Base-by-base conservation (phyloP, 2,113 vertebrate species). In the Hemiprocne comata region DNA sequence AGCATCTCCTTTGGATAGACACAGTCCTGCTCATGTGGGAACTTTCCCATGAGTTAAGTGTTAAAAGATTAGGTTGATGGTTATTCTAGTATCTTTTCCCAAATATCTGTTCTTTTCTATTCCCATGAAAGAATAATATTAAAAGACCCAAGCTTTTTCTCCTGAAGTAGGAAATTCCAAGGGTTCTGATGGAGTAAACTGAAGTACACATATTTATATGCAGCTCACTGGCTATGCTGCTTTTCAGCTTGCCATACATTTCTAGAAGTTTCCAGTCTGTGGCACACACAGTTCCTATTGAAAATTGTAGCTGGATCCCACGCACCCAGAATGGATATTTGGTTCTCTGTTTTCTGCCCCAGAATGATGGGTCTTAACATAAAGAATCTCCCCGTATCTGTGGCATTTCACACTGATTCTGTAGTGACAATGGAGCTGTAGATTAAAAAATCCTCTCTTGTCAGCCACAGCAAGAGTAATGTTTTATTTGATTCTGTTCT, bases 141-240 rank as follows among this genome's bases (percentile, higher is more conserved):
- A 28, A 55, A 89, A 36, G 26, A 70, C 31, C 44, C 38, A 31
- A 72, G 8, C 17, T 72, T 78, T 76, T 75, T 55, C 11, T 87
- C 67, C 78, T 70, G 6, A 79, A 79, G 36, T 6, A 67, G 64
- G 40, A 82, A 79, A 83, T 69, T 91, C 51, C 46, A 66, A n/a
- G 51, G 44, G 15, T n/a, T 48, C 29, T 48, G 65, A 28, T 51
- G 13, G 23, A 75, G 16, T 44, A 53, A 53, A 67, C 34, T 0
- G 1, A 62, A 46, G 23, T 24, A 33, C 2, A 6, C 6, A 3
- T 31, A 36, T 51, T 80, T 62, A 29, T 23, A 23, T 0, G 2
- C 20, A 13, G 54, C 25, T 80, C 24, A 54, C 17, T 69, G 61
- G 10, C 36, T 78, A 19, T 1, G 1, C 50, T 78, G 53, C 54